Base-by-base conservation (phyloP, 2,113 vertebrate genomes). In the Oreocharis arfaki region DNA sequence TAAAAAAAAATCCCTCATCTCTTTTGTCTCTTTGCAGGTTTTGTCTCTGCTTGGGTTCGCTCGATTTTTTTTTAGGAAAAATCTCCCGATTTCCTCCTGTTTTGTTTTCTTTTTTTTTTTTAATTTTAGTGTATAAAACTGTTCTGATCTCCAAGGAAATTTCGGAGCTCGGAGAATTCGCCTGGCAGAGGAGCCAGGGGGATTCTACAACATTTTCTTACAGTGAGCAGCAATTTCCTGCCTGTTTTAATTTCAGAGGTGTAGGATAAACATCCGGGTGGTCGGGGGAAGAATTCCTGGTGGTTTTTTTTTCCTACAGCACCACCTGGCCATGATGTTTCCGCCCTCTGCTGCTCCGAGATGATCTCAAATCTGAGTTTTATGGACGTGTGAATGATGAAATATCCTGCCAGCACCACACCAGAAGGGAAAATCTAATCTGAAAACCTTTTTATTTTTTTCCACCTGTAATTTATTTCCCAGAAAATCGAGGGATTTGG, bases 181-280 rank as follows among this genome's bases (percentile, higher is more conserved):
- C 10, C 49, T 18, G n/a, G 4, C 10, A 16, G 42, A 61, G 28
- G 27, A 61, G 50, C 37, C 33, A 1, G 42, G 7, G 52, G 6
- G 39, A 24, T 7, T 10, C 30, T 8, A 1, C 24, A 6, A 1
- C 12, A 6, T 33, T 64, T 87, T 22, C 37, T 44, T 10, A 2
- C 4, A 7, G 21, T 5, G 27, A 82, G 27, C 15, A 42, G 23
- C n/a, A 27, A 14, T 52, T 74, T 78, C 33, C 56, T 47, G 41
- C 41, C 20, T 6, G 8, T 20, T n/a, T 3, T 4, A 49, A n/a
- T 37, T 33, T 3, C 35, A 5, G 1, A 12, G 59, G 7, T 14
- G 13, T 8, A 4, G n/a, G 10, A 39, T 2, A 16, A 86, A 67
- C 7, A 6, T 14, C 12, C 27, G 13, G n/a, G 26, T 13, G 52